Base-by-base conservation (phyloP, 1,140 invertebrate species). In the Panagrolaimus sp. region DNA sequence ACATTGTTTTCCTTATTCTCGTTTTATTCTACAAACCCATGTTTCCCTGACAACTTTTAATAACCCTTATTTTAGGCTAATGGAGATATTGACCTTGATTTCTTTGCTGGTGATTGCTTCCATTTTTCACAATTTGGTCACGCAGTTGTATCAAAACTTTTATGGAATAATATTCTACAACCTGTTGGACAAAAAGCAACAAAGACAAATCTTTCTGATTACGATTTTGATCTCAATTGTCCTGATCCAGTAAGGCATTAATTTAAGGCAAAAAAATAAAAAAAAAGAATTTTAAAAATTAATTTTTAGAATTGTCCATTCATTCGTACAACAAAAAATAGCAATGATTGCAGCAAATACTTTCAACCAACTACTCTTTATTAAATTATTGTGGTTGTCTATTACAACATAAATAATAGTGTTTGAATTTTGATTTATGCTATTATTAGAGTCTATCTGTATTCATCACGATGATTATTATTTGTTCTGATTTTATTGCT, bases 121-220 rank as follows among this genome's bases (percentile, higher is more conserved):
- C 90, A 91, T 75, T 85, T 88, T 1, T 89, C 88, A 76, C 87
- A 89, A 74, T 38, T 38, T 38, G 31, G 31, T 38, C 87, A 90
- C 71, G 86, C 88, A 1, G 81, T 78, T 78, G 85, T 86, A 31
- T 89, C 89, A 0, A 90, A 89, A 80, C 84, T 89, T 51, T 81
- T 90, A 0, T 90, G 89, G 89, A 90, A 90, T 82, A 90, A 90
- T 74, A 85, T 90, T 72, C 74, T 90, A 38, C 88, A 90, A 80
- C 89, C 89, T 13, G 87, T 89, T 1, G 89, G 89, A 1, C 85
- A 86, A 66, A 90, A 90, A 76, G 87, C 87, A 5, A 84, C 85
- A 42, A 82, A 78, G 7, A 80, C 81, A 13, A 74, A 72, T 65
- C 23, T 75, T 42, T 67, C 72, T 3, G 62, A 74, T 43, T 61